Conservation (phyloP, 2,113 vertebrate species). For the Orientallactaga bullata region DNA sequence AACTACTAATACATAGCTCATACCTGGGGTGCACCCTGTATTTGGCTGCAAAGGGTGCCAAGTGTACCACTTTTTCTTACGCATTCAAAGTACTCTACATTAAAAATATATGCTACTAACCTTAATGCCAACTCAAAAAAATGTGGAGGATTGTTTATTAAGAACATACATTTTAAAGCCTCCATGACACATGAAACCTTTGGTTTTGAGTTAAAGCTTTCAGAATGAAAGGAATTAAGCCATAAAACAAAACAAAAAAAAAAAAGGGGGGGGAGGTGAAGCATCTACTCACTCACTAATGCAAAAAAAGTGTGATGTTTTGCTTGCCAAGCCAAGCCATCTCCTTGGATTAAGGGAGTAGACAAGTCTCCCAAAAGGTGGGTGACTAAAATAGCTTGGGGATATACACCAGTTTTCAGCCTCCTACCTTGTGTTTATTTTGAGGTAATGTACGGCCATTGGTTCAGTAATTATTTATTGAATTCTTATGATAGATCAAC, state of each 20-base stretch:
- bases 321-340: not conserved
- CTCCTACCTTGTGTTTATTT: conserved; percentile 36
- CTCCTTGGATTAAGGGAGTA: not conserved
- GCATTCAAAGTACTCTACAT: conserved; percentile 44
- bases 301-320: not conserved
- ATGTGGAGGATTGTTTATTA: conserved; percentile 48
- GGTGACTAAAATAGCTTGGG: not conserved
- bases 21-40: conserved; percentile 48
- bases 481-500: conserved; percentile 28
- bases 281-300: not conserved
- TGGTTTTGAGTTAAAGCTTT: conserved; percentile 54
- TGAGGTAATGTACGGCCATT: conserved; percentile 53
- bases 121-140: conserved; percentile 24
- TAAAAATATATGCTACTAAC: conserved; percentile 60
- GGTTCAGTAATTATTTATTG: conserved; percentile 71
- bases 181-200: conserved; percentile 23
- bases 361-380: not conserved
- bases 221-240: conserved; percentile 47
- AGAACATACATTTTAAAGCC: not conserved
- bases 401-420: not conserved
- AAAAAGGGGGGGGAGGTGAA: not conserved
- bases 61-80: conserved; percentile 44
- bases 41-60: conserved; percentile 64
- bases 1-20: conserved; percentile 73
- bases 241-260: not conserved